Conservation (phyloP, 2,888 invertebrate genomes). For the Tineola bisselliella region DNA sequence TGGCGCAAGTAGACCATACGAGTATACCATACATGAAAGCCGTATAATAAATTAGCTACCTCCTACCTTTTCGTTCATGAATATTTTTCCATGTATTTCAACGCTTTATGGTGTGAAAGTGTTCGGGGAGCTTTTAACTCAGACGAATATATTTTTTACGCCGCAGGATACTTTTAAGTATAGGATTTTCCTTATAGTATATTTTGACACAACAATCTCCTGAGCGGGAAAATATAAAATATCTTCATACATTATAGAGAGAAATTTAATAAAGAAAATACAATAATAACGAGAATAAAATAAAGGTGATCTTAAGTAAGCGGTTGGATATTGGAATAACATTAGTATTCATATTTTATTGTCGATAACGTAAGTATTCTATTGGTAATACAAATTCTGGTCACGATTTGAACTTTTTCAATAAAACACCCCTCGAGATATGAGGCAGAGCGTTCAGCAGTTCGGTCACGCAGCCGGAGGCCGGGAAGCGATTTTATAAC, state of each 20-base stretch:
- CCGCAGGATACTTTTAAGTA: not conserved
- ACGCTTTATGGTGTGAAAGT: not conserved
- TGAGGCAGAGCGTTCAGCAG: conserved; percentile 32
- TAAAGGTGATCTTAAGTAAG: not conserved
- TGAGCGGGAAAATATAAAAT: not conserved
- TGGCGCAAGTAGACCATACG: conserved; percentile 23
- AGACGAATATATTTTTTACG: not conserved
- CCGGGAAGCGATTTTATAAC: conserved; percentile 57
- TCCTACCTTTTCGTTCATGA: conserved; percentile 15
- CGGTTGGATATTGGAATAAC: conserved; percentile 10
- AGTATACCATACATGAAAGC: not conserved
- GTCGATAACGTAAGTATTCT: conserved; percentile 2
- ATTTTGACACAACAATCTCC: not conserved
- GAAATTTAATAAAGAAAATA: no score
- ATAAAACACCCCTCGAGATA: conserved; percentile 55
- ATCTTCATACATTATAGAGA: no score
- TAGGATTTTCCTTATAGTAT: not conserved
- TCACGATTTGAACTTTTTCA: conserved; percentile 64
- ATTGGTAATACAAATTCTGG: conserved; percentile 38
- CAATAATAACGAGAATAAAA: not conserved
- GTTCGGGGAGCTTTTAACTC: not conserved
- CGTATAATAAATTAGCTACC: conserved; percentile 5
- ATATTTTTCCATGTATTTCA: conserved; percentile 16
- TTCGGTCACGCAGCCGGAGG: conserved; percentile 51
- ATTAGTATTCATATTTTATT: conserved; percentile 59